phyloP scores from a whole-genome alignment of 1,140 invertebrate species.

The Temnothorax nylanderi region DNA sequence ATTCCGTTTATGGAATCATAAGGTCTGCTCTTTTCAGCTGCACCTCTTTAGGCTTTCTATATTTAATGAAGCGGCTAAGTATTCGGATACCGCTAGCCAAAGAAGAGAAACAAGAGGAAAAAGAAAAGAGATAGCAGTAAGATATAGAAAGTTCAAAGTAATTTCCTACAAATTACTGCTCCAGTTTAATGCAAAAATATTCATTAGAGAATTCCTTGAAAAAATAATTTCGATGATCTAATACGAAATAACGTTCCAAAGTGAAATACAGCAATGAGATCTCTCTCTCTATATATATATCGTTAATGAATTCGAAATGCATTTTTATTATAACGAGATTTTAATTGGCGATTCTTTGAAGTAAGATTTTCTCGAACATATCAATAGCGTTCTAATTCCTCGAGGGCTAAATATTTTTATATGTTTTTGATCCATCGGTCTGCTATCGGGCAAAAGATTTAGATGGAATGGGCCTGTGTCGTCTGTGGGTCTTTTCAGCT shows the following conservation, averaged over 20 bases:
- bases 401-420: not conserved
- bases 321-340: not conserved
- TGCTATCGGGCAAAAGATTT: not conserved
- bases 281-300: no score
- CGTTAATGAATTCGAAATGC: not conserved
- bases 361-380: not conserved
- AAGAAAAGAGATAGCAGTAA: not conserved
- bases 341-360: not conserved
- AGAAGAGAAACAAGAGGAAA: not conserved
- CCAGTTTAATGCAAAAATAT: not conserved
- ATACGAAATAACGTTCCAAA: not conserved
- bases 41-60: conserved; percentile 30
- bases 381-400: not conserved
- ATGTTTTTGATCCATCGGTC: not conserved
- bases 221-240: not conserved
- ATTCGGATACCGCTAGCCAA: not conserved
- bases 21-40: not conserved
- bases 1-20: conserved; percentile 35
- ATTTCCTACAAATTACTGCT: not conserved
- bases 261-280: not conserved
- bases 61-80: conserved; percentile 7
- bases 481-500: not conserved
- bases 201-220: not conserved
- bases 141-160: conserved; percentile 14
- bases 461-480: not conserved